Conservation (phyloP, 1,140 invertebrate genomes). For the Cydia strobilella region DNA sequence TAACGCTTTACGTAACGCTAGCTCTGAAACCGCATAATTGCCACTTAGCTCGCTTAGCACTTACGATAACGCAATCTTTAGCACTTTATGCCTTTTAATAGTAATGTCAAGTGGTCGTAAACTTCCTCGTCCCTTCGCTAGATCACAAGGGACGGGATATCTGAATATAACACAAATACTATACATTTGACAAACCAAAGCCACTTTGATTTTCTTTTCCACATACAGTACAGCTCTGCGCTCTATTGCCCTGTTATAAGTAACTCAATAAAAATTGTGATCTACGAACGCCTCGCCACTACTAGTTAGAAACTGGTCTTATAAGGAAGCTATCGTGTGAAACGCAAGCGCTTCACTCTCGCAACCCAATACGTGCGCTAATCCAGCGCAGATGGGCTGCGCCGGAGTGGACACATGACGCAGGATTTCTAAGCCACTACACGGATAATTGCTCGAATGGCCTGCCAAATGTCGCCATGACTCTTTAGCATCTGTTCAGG, state of each 20-base stretch:
- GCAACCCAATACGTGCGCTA: conserved; percentile 63
- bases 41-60: conserved; percentile 38
- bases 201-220: not conserved
- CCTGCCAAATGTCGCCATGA: conserved; percentile 63
- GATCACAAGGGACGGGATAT: conserved; percentile 27
- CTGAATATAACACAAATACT: not conserved
- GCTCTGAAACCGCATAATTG: conserved; percentile 26
- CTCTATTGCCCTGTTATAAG: not conserved
- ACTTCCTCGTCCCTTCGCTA: not conserved
- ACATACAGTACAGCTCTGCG: too few relatives aligned
- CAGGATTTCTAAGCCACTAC: conserved; percentile 77
- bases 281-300: not conserved
- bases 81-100: conserved; percentile 51
- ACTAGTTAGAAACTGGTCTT: conserved; percentile 48
- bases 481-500: not conserved
- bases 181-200: too few relatives aligned
- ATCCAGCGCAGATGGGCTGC: conserved; percentile 63
- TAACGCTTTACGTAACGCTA: conserved; percentile 15
- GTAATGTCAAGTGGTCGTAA: conserved; percentile 49
- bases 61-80: conserved; percentile 59
- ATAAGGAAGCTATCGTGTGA: conserved; percentile 54
- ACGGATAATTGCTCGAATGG: conserved; percentile 66
- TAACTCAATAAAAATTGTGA: not conserved
- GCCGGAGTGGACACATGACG: conserved; percentile 42
- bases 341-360: conserved; percentile 42